These are phyloP conservation scores for Laothoe populi DNA, from an alignment of 2,888 invertebrate genomes.

Conservation along the genomic window DNA sequence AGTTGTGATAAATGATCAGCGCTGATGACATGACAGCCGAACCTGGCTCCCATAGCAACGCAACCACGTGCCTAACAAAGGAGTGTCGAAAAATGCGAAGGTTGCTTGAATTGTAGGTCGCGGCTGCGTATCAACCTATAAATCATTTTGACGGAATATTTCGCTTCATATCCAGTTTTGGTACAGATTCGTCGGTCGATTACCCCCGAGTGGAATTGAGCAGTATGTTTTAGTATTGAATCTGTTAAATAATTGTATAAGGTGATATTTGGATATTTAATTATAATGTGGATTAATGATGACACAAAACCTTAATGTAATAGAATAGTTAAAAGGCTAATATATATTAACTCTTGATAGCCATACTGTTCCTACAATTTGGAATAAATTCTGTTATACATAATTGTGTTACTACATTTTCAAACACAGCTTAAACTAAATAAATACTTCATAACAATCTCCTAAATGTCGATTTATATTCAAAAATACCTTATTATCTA, in stretches of 20 bases:
- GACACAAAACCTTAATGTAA: too few relatives aligned
- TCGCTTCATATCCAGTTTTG: conserved; percentile 63
- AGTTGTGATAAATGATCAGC: conserved; percentile 79
- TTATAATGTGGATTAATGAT: neutral
- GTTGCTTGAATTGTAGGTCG: conserved; percentile 83
- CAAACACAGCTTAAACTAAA: too few relatives aligned
- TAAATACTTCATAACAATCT: too few relatives aligned
- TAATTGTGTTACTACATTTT: too few relatives aligned
- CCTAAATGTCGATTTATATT: too few relatives aligned
- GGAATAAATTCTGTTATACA: too few relatives aligned
- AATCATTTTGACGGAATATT: conserved; percentile 79
- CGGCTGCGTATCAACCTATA: conserved; percentile 74
- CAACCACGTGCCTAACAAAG: conserved; percentile 79
- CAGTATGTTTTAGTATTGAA: neutral
- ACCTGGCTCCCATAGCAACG: conserved; percentile 67
- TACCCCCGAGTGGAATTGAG: neutral
- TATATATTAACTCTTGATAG: too few relatives aligned
- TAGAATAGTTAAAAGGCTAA: too few relatives aligned
- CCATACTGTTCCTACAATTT: too few relatives aligned
- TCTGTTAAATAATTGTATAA: neutral
- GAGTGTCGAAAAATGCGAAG: conserved; percentile 82
- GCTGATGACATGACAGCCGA: conserved; percentile 80
- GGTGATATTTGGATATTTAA: neutral
- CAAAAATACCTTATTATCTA: too few relatives aligned
- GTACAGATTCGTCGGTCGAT: conserved; percentile 36